Evolutionary conservation across 2,797 vertebrate genomes (phyloP).

Genomic region (Sternotherus odoratus): DNA sequence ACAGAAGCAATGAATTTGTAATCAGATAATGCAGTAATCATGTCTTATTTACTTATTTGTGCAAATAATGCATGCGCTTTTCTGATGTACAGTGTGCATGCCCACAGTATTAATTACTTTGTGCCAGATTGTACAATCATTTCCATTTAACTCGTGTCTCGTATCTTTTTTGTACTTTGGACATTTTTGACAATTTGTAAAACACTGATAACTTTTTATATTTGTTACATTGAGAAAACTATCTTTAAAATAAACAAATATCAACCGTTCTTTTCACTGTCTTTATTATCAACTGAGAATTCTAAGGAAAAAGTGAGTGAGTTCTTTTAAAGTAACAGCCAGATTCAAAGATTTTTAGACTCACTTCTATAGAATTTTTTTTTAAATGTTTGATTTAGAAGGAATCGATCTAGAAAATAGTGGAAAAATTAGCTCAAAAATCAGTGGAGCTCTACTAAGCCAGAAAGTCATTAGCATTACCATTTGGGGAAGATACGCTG

Average conservation of each 20-base stretch:
- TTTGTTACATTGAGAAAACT: conserved; percentile 80
- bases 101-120: conserved; percentile 59
- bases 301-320: conserved; percentile 29
- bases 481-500: not conserved
- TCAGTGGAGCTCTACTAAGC: not conserved
- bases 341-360: not conserved
- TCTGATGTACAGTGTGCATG: conserved; percentile 77
- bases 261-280: conserved; percentile 45
- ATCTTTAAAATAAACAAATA: conserved; percentile 76
- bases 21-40: conserved; percentile 56
- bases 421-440: too few relatives aligned
- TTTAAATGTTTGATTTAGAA: not conserved
- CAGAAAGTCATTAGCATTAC: not conserved
- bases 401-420: not conserved
- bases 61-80: conserved; percentile 75
- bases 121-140: conserved; percentile 73
- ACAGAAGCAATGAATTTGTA: conserved; percentile 95
- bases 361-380: not conserved
- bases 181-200: conserved; percentile 82
- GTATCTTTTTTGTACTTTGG: conserved; percentile 81
- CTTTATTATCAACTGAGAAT: conserved; percentile 14
- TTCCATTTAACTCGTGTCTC: conserved; percentile 74
- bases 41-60: conserved; percentile 22
- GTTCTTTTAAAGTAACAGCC: not conserved
- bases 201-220: conserved; percentile 81